phyloP scores from a whole-genome alignment of 2,113 vertebrate species.

The Calypte anna region DNA sequence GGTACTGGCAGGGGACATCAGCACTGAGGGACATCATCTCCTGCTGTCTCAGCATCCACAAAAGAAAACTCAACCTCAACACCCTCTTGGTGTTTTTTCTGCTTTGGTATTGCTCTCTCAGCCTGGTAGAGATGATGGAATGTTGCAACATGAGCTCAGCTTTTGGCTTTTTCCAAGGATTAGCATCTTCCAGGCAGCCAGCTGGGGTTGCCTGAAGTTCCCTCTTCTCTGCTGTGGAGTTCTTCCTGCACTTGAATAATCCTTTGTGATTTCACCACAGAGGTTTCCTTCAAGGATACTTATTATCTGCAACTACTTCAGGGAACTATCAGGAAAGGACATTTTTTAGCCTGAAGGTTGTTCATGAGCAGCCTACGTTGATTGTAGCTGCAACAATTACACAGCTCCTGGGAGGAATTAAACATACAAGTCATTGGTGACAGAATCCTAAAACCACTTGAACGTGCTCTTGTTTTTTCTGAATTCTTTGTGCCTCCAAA shows the following conservation, averaged over 20 bases:
- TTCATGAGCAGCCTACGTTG: neutral
- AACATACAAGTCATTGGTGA: neutral
- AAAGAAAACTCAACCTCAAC: neutral
- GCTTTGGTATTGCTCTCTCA: neutral
- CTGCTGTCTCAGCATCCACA: neutral
- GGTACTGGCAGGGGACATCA: neutral
- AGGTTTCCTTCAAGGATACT: neutral
- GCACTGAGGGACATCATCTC: neutral
- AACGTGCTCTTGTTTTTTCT: neutral
- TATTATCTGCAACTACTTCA: neutral
- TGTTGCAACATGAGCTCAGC: neutral
- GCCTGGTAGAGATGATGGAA: neutral
- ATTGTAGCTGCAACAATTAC: neutral
- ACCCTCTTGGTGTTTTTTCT: neutral
- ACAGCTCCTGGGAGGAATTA: neutral
- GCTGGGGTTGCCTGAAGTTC: neutral
- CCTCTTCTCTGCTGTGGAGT: neutral
- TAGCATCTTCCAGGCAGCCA: neutral
- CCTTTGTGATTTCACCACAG: neutral
- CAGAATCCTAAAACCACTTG: neutral
- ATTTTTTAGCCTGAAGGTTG: neutral
- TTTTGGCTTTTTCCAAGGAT: neutral
- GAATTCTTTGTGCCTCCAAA: neutral
- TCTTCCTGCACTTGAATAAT: neutral
- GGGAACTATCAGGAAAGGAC: neutral